phyloP scores from a whole-genome alignment of 2,888 invertebrate species.

The Drosophila subsilvestris region DNA sequence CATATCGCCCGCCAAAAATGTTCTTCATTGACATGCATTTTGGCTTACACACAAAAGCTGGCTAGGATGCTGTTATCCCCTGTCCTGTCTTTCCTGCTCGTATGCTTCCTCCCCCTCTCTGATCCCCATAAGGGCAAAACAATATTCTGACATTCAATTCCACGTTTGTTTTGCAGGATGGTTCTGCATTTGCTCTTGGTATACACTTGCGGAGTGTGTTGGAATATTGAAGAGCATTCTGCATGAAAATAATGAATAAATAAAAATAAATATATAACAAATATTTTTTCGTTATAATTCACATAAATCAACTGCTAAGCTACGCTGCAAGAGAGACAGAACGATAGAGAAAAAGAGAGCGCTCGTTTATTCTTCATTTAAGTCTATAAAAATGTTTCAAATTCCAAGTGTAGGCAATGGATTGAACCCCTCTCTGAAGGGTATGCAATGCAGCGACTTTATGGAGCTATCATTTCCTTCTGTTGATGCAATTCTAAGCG shows the following conservation, averaged over 20 bases:
- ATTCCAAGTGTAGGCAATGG: too few relatives aligned
- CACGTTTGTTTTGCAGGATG: conserved; percentile 67
- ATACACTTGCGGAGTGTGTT: background rate
- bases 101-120: background rate
- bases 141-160: conserved; percentile 78
- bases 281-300: too few relatives aligned
- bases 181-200: background rate
- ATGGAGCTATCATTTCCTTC: background rate
- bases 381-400: too few relatives aligned
- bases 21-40: conserved; percentile 74
- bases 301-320: too few relatives aligned
- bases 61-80: conserved; percentile 40
- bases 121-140: conserved; percentile 43
- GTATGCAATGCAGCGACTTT: background rate
- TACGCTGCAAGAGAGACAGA: too few relatives aligned
- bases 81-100: conserved; percentile 24
- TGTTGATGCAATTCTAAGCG: conserved; percentile 71
- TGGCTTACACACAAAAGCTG: conserved; percentile 55
- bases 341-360: too few relatives aligned
- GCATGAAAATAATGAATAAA: too few relatives aligned
- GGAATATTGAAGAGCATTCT: background rate
- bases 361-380: too few relatives aligned
- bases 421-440: background rate
- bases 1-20: conserved; percentile 69
- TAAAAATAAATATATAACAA: too few relatives aligned